phyloP scores from a whole-genome alignment of 1,140 invertebrate genomes.

The Heliconius eleuchia region DNA sequence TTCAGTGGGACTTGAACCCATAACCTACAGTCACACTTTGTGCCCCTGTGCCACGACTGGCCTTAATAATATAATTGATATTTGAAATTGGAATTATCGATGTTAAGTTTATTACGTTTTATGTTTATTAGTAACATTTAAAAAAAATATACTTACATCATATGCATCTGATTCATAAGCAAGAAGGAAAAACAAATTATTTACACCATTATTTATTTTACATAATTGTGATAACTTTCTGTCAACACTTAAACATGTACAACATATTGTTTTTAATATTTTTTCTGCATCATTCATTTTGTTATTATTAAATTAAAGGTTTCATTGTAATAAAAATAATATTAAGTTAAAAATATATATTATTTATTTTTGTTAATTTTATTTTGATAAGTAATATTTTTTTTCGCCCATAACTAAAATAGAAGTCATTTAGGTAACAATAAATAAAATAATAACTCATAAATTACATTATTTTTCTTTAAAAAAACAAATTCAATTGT shows the following conservation, averaged over 20 bases:
- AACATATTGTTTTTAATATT: conserved; percentile 55
- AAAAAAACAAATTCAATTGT: no score
- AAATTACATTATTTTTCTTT: no score
- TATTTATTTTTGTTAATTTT: background rate
- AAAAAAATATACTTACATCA: conserved; percentile 46
- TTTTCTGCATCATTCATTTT: conserved; percentile 51
- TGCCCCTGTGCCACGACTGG: no score
- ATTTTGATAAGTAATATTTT: no score
- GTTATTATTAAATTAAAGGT: background rate
- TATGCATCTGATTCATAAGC: conserved; percentile 59
- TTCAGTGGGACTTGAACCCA: no score
- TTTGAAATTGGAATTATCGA: background rate
- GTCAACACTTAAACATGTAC: conserved; percentile 60
- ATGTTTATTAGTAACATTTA: background rate
- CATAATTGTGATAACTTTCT: conserved; percentile 58
- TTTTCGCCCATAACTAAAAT: no score
- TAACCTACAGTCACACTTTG: no score
- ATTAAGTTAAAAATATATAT: background rate
- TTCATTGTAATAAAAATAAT: background rate
- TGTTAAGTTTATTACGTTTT: background rate
- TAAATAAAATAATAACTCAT: no score
- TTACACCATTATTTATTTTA: conserved; percentile 54
- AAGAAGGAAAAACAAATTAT: conserved; percentile 60
- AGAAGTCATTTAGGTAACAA: no score
- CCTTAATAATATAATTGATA: background rate